Conservation (phyloP, 2,888 invertebrate species). For the Hyles lineata region DNA sequence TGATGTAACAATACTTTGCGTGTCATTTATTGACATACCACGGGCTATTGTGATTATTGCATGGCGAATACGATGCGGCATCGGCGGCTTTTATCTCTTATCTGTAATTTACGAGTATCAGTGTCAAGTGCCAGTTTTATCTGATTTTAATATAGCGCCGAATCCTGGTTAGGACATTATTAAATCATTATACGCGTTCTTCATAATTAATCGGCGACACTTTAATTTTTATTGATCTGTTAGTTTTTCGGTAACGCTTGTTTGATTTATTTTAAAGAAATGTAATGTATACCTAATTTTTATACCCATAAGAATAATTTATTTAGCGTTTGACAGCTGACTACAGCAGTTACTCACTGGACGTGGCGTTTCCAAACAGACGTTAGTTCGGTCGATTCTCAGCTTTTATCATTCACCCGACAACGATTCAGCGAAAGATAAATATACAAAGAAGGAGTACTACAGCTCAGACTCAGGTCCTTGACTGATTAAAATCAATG, state of each 20-base stretch:
- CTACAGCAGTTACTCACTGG: no score
- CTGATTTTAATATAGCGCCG: slow-evolving; percentile 3
- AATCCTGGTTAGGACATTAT: background rate
- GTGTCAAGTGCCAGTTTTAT: slow-evolving; percentile 5
- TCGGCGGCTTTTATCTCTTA: background rate
- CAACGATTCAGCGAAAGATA: no score
- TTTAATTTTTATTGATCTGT: background rate
- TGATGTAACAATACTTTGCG: background rate
- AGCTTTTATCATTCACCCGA: no score
- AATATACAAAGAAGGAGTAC: background rate
- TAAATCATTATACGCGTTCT: background rate
- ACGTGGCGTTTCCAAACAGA: no score
- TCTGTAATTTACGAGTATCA: background rate
- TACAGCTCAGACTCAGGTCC: background rate
- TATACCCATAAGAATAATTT: no score
- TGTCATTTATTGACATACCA: background rate
- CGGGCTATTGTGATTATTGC: background rate
- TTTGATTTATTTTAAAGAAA: no score
- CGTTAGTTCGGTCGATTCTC: no score
- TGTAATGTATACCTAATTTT: no score
- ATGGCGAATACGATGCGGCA: background rate
- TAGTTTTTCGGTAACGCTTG: background rate
- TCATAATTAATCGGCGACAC: background rate
- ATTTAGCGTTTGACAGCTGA: no score
- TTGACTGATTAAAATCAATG: no score